phyloP scores from a whole-genome alignment of 1,140 invertebrate genomes.

The Mycetomoellerius zeteki region DNA sequence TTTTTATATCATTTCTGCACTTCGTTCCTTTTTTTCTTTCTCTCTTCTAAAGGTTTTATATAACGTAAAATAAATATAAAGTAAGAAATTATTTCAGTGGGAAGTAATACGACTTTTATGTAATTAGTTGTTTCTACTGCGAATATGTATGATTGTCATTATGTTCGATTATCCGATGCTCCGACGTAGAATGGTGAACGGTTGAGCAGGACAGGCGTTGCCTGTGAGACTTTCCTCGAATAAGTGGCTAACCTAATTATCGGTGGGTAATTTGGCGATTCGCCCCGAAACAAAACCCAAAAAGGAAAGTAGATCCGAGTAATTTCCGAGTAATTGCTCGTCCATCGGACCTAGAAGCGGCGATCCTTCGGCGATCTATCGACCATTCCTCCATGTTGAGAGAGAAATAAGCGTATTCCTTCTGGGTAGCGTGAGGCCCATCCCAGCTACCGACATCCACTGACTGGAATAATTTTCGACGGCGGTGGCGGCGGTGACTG shows the following conservation, averaged over 20 bases:
- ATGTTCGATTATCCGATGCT: constrained; percentile 26
- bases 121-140: background rate
- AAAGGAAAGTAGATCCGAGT: constrained; percentile 72
- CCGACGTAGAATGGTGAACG: constrained; percentile 42
- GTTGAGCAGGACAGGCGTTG: constrained; percentile 27
- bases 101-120: constrained; percentile 4
- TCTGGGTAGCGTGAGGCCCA: constrained; percentile 74
- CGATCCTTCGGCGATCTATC: constrained; percentile 69
- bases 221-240: constrained; percentile 47
- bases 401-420: constrained; percentile 68
- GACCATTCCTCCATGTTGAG: constrained; percentile 57
- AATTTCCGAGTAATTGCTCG: constrained; percentile 79
- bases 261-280: constrained; percentile 61
- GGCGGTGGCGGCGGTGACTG: constrained; percentile 60
- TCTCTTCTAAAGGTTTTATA: background rate
- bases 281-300: constrained; percentile 75
- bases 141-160: constrained; percentile 16
- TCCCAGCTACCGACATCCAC: constrained; percentile 71
- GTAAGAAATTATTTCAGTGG: background rate
- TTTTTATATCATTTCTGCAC: background rate
- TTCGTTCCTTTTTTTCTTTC: background rate
- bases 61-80: background rate
- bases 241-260: constrained; percentile 65
- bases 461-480: constrained; percentile 76
- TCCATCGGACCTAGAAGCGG: constrained; percentile 68